Percentiles rank a stretch among this genome's conserved stretches.
phyloP scores from a whole-genome alignment of 2,888 invertebrate species.

The Troides oblongomaculatus region DNA sequence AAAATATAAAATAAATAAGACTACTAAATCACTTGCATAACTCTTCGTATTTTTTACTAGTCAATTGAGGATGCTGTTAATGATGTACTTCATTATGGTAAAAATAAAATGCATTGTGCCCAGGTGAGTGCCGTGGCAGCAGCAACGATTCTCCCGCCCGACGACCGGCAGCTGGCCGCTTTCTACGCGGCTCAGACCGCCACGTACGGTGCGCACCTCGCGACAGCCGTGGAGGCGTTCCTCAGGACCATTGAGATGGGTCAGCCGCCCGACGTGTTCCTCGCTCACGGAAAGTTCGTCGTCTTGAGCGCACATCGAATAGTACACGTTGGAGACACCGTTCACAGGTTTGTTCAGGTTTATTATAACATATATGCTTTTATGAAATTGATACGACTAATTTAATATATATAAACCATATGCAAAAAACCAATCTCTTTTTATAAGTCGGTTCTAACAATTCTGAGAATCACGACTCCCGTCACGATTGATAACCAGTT shows the following conservation, averaged over 20 bases:
- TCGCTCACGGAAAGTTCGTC: conserved; percentile 96
- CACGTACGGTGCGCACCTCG: conserved; percentile 90
- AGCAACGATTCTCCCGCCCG: conserved; percentile 82
- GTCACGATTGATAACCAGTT: too few relatives aligned
- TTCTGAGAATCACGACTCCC: too few relatives aligned
- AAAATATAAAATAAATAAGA: too few relatives aligned
- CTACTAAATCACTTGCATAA: too few relatives aligned
- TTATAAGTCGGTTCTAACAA: too few relatives aligned
- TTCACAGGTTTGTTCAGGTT: conserved; percentile 78
- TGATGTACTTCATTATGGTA: too few relatives aligned
- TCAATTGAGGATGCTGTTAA: too few relatives aligned
- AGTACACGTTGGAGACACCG: conserved; percentile 96
- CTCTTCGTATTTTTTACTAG: too few relatives aligned
- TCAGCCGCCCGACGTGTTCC: conserved; percentile 95
- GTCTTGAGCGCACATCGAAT: conserved; percentile 95
- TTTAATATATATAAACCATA: too few relatives aligned
- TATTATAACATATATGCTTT: neutral
- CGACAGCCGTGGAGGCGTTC: conserved; percentile 95
- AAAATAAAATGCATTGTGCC: neutral
- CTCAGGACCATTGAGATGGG: conserved; percentile 94
- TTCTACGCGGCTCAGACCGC: conserved; percentile 94
- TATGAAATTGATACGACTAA: too few relatives aligned
- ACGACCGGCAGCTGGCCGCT: conserved; percentile 90
- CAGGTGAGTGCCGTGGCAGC: conserved; percentile 76
- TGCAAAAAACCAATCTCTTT: too few relatives aligned